Percentiles rank a stretch among this genome's conserved stretches.
These are phyloP conservation scores for Drosophila mauritiana DNA, from an alignment of 1,140 invertebrate genomes.

Conservation along the genomic window DNA sequence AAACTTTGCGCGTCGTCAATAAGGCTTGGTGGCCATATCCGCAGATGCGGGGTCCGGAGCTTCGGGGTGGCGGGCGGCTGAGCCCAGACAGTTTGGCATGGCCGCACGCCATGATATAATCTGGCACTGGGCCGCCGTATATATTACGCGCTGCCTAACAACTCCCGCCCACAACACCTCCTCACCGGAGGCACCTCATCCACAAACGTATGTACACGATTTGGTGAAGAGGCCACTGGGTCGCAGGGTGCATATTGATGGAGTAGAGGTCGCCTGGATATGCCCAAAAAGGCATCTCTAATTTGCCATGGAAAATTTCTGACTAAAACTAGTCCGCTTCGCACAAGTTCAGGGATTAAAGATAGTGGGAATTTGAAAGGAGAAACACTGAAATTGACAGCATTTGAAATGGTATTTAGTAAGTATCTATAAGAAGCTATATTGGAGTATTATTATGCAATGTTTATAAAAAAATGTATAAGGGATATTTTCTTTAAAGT, in stretches of 20 bases:
- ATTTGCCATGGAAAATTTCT: conserved; percentile 37
- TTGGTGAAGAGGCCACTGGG: conserved; percentile 18
- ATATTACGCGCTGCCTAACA: conserved; percentile 64
- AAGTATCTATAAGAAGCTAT: too few relatives aligned
- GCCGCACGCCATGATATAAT: conserved; percentile 77
- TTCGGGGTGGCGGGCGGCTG: conserved; percentile 13
- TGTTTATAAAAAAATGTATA: too few relatives aligned
- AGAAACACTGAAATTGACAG: not conserved
- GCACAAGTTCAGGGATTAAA: conserved; percentile 26
- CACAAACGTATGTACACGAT: conserved; percentile 23
- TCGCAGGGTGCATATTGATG: conserved; percentile 29
- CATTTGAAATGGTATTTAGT: too few relatives aligned
- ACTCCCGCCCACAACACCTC: conserved; percentile 5
- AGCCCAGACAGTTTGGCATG: conserved; percentile 64
- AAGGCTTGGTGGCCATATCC: conserved; percentile 57
- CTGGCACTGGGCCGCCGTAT: conserved; percentile 56
- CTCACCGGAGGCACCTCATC: conserved; percentile 15
- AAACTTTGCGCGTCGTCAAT: conserved; percentile 83
- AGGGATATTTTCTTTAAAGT: too few relatives aligned
- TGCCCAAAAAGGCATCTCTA: conserved; percentile 22
- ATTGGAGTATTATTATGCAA: too few relatives aligned
- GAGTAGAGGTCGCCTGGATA: conserved; percentile 21
- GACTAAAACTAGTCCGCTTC: conserved; percentile 1
- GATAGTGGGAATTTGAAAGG: not conserved
- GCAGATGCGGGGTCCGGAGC: not conserved